phyloP scores from a whole-genome alignment of 2,113 vertebrate species.

The Neolamprologus caudopunctatus region DNA sequence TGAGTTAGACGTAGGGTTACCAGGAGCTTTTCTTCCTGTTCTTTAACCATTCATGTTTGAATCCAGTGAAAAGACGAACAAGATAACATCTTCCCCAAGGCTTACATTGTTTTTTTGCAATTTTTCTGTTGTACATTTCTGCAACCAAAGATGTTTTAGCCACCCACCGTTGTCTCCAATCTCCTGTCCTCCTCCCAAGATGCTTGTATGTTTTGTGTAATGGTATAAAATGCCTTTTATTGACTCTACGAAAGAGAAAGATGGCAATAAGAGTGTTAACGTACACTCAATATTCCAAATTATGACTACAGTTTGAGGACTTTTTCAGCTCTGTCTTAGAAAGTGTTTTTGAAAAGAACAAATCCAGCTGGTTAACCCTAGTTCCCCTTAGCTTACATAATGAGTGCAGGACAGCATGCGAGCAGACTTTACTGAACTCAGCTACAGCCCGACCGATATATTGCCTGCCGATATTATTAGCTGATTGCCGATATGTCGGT shows the following conservation, averaged over 20 bases:
- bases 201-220: background rate
- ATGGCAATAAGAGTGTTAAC: background rate
- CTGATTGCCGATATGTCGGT: background rate
- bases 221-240: background rate
- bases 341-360: background rate
- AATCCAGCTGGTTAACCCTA: background rate
- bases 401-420: background rate
- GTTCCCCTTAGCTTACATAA: background rate
- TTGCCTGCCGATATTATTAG: background rate
- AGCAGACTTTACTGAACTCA: background rate
- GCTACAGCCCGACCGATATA: background rate
- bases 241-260: background rate
- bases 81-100: background rate
- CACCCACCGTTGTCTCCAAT: background rate
- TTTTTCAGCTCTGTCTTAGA: background rate
- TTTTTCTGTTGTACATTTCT: conserved; percentile 15
- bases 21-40: background rate
- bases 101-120: background rate
- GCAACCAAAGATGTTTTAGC: conserved; percentile 65
- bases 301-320: background rate
- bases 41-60: background rate
- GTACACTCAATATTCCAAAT: background rate
- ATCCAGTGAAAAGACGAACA: background rate
- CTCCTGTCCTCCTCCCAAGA: background rate
- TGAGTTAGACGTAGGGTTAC: background rate